Base-by-base conservation (phyloP, 2,797 vertebrate species). In the Schizothorax lantsangensis region DNA sequence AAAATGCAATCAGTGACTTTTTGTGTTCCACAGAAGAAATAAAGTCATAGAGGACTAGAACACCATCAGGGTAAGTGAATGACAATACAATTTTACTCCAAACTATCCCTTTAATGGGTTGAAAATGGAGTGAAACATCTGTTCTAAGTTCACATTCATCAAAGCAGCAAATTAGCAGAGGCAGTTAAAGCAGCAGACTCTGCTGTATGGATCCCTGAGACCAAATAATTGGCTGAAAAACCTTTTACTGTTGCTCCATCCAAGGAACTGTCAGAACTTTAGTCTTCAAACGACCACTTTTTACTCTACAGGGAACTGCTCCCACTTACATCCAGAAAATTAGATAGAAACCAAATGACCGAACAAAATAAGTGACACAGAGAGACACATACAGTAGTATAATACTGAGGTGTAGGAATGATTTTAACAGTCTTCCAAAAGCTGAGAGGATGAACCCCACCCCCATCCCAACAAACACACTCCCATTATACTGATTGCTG, bases 401-500 rank as follows among this genome's bases (percentile, higher is more conserved):
- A 26, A 66, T 11, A 54, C 6, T 15, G 14, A 75, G 1, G 40
- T 0, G 10, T 45, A 73, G 17, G 11, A 54, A 38, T 77, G 9
- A 83, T 59, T 26, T 59, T 21, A 40, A 36, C 52, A 83, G 14
- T 73, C 66, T 57, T 54, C 23, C 49, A 72, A 57, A 40, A 40
- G 40, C 66, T 30, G 69, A 81, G 64, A 38, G 64, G 11, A 84
- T 14, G 45, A 84, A 66, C 30, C 26, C 12, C 14, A 66, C 19
- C 83, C 6, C 49, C 30, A 38, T 52, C 30, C 43, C 21, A 68
- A 84, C 72, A 84, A 62, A 64, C 57, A 75, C 40, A 68, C 45
- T 38, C 4, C 64, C 64, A 81, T 69, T 52, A 81, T 69, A 84
- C 43, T 75, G 54, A 82, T 38, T 82, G 66, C 47, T 54, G 66